These are phyloP conservation scores for Drosophila mimetica DNA, from an alignment of 2,888 invertebrate species.

Conservation along the genomic window DNA sequence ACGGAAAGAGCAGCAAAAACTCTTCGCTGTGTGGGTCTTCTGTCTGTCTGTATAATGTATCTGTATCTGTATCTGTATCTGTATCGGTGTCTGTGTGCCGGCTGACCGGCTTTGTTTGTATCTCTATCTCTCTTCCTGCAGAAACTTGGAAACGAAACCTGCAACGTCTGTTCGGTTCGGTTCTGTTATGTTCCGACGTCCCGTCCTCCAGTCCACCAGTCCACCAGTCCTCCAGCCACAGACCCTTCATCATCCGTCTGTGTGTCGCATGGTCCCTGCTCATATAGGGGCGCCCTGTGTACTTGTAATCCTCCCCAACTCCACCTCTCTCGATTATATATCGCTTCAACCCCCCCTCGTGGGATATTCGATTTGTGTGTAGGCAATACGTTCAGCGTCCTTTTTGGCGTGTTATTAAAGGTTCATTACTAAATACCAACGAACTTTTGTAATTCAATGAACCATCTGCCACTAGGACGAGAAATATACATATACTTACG, in stretches of 20 bases:
- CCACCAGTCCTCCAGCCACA: neutral
- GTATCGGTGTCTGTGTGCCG: constrained; percentile 16
- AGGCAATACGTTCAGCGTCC: constrained; percentile 33
- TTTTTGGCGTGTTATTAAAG: constrained; percentile 60
- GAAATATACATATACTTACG: neutral
- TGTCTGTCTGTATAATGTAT: neutral
- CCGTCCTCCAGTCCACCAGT: too few relatives aligned
- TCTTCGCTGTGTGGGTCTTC: constrained; percentile 6
- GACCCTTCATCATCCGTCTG: constrained; percentile 3
- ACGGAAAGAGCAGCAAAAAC: constrained; percentile 20
- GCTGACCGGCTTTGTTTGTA: constrained; percentile 39
- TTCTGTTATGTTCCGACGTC: constrained; percentile 5
- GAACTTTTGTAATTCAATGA: constrained; percentile 9
- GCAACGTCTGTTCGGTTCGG: constrained; percentile 3
- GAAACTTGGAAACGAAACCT: constrained; percentile 54
- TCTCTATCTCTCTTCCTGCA: constrained; percentile 44
- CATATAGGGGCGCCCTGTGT: constrained; percentile 39
- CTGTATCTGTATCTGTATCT: constrained; percentile 3
- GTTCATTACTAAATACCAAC: constrained; percentile 54
- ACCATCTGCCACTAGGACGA: neutral
- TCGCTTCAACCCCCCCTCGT: constrained; percentile 19
- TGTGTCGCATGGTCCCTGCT: neutral
- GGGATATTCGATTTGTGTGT: constrained; percentile 38
- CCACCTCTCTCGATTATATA: constrained; percentile 1
- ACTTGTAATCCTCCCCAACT: constrained; percentile 35